Evolutionary conservation across 2,113 vertebrate species (phyloP).

Genomic region (Otolemur garnettii): DNA sequence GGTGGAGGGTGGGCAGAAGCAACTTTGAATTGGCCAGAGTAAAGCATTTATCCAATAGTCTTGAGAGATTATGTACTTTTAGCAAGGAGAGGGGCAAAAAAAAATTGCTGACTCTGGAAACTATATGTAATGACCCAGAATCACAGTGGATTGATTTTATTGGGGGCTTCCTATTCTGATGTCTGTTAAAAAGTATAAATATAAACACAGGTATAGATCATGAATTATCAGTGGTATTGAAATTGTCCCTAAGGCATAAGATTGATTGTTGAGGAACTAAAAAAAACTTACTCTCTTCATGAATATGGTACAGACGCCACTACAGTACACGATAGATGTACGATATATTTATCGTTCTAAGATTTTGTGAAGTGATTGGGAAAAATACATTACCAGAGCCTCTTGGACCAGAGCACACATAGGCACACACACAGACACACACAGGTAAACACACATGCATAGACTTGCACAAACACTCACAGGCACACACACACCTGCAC

Average conservation of each 20-base stretch:
- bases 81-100: background rate
- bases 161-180: no score
- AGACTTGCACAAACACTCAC: no score
- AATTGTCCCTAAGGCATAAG: background rate
- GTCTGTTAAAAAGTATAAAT: background rate
- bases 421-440: background rate
- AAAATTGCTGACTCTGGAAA: background rate
- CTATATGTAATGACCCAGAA: fast-evolving
- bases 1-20: no score
- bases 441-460: no score
- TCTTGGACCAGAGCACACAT: background rate
- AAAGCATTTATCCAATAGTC: background rate
- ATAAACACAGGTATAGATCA: background rate
- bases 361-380: background rate
- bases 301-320: background rate
- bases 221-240: background rate
- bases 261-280: background rate
- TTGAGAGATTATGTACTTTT: background rate
- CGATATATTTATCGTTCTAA: background rate
- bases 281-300: background rate
- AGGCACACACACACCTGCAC: background rate
- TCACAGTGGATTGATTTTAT: no score
- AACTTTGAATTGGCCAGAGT: background rate
- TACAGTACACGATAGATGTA: background rate
- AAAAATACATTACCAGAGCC: background rate